phyloP scores from a whole-genome alignment of 2,113 vertebrate genomes.

The Ginglymostoma cirratum region DNA sequence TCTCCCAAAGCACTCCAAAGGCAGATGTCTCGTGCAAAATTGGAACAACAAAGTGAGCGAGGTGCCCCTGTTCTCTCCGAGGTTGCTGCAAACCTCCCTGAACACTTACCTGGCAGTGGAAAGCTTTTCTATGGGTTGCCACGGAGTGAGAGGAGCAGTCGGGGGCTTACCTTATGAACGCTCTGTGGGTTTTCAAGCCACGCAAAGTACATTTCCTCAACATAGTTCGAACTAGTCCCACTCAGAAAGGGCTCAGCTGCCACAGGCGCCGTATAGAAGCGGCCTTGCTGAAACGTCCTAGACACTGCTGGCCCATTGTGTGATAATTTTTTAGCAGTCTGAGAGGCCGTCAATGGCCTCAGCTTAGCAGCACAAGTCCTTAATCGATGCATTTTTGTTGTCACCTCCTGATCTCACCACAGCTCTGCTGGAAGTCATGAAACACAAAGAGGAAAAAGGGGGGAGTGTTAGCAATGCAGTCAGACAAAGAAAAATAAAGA shows the following conservation, averaged over 20 bases:
- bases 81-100: too few relatives aligned
- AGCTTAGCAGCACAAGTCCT: constrained; percentile 77
- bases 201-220: constrained; percentile 92
- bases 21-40: too few relatives aligned
- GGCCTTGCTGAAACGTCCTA: constrained; percentile 68
- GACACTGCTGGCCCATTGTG: constrained; percentile 52
- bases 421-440: constrained; percentile 38
- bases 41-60: neutral
- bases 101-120: constrained; percentile 3
- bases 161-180: constrained; percentile 87
- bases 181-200: constrained; percentile 91
- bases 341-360: constrained; percentile 69
- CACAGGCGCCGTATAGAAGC: constrained; percentile 64
- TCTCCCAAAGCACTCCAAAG: neutral
- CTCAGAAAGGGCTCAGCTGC: constrained; percentile 82
- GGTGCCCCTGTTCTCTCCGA: neutral
- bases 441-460: neutral
- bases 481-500: neutral
- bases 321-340: constrained; percentile 62
- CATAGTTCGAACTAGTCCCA: constrained; percentile 86
- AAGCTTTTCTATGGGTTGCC: neutral
- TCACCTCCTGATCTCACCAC: constrained; percentile 48
- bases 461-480: neutral
- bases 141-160: neutral
- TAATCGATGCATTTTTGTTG: constrained; percentile 73